These are phyloP conservation scores for Drosophila lini DNA, from an alignment of 1,140 invertebrate genomes.

Conservation along the genomic window DNA sequence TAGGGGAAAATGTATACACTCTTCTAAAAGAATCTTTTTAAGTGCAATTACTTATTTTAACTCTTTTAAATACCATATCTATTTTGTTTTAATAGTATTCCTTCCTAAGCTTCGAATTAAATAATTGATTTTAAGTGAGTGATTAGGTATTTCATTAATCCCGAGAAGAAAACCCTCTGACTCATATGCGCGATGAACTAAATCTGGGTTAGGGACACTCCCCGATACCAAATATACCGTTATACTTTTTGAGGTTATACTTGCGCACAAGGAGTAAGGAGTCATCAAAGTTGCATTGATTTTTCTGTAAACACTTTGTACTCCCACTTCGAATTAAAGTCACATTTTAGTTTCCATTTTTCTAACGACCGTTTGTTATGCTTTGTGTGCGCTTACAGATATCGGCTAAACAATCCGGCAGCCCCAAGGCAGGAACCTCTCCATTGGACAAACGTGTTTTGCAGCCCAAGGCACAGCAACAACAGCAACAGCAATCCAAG, in stretches of 20 bases:
- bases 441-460: slow-evolving; percentile 85
- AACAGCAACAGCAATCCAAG: slow-evolving; percentile 61
- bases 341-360: slow-evolving; percentile 1
- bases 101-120: background rate
- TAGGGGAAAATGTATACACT: background rate
- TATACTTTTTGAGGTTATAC: slow-evolving; percentile 42
- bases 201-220: slow-evolving; percentile 77
- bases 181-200: slow-evolving; percentile 35
- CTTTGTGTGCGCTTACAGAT: slow-evolving; percentile 66
- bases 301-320: slow-evolving; percentile 37
- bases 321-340: background rate
- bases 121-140: slow-evolving; percentile 6
- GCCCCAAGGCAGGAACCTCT: slow-evolving; percentile 73
- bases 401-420: slow-evolving; percentile 80
- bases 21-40: slow-evolving; percentile 1
- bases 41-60: too few relatives aligned
- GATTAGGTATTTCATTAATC: background rate
- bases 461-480: slow-evolving; percentile 84
- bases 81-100: background rate
- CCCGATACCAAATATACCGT: slow-evolving; percentile 15
- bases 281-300: slow-evolving; percentile 62
- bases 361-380: slow-evolving; percentile 3
- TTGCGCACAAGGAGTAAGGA: slow-evolving; percentile 34
- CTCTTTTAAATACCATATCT: background rate
- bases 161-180: slow-evolving; percentile 3